Base-by-base conservation (phyloP, 2,888 invertebrate genomes). In the Lepidocyrtinus sp. region DNA sequence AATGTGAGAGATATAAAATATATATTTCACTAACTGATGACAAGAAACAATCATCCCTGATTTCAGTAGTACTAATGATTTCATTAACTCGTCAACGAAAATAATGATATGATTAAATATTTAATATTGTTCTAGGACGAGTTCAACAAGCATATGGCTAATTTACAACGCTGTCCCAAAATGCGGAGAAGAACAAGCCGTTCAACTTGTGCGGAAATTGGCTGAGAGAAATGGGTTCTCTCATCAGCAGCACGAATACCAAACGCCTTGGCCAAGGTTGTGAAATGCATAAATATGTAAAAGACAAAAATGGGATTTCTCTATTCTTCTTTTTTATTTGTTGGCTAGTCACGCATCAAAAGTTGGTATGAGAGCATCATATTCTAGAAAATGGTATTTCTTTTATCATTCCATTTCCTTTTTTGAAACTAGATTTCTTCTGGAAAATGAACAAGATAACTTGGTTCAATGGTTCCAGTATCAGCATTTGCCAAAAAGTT, bases 81-180 rank as follows among this genome's bases (percentile, higher is more conserved):
- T 7, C n/a, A 7, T 22, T 2, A 45, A 9, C 15, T 15, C 9
- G 9, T 12, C 15, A 22, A 21, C 63, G 25, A 63, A 63, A 21
- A 63, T 24, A 21, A 3, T 21, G n/a, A 12, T 5, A 9, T 21
- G 21, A 7, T 3, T 15, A 63, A 21, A 21, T n/a, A 50, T 3
- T 15, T 24, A 27, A 36, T 36, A 62, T 22, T 63, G 50, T 36
- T 68, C 9, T 62, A 86, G 86, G 67, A 86, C 86, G 7, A 82
- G 82, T 21, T 46, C 78, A n/a, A 74, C 78, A 1, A 85, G 86
- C 77, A 83, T 86, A 68, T 86, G 86, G 75, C 86, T 92, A 70
- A 91, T 92, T 88, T 90, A 92, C 86, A 92, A 92, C 84, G 89
- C 91, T 59, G 90, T 92, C 15, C 92, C 92, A 0, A 91, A 91